Evolutionary conservation across 2,113 vertebrate species (phyloP).

Genomic region (Solea senegalensis): DNA sequence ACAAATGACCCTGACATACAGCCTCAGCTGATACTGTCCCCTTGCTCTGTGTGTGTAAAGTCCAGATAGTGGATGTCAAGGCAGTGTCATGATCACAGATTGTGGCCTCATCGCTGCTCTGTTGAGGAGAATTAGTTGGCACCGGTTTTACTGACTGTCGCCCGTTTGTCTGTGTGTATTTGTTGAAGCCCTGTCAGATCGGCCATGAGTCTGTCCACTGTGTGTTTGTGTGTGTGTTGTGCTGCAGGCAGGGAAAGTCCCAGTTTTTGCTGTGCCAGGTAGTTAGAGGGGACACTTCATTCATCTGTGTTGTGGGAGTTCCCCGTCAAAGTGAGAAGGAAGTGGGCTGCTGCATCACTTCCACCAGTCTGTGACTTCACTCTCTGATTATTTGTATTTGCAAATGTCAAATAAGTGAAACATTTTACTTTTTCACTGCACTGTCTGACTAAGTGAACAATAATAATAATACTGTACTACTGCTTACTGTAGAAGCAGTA

Average conservation of each 20-base stretch:
- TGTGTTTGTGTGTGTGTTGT: constrained; percentile 24
- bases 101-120: constrained; percentile 51
- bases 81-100: constrained; percentile 68
- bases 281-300: constrained; percentile 11
- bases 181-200: constrained; percentile 49
- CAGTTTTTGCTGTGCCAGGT: constrained; percentile 23
- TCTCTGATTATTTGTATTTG: not conserved
- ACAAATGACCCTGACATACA: constrained; percentile 48
- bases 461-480: no score
- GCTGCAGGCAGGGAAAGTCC: constrained; percentile 73
- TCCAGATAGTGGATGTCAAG: constrained; percentile 61
- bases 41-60: constrained; percentile 19
- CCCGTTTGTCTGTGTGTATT: constrained; percentile 27
- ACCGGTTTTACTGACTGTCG: constrained; percentile 37
- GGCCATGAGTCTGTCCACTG: constrained; percentile 49
- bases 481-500: no score
- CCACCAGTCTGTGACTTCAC: constrained; percentile 14
- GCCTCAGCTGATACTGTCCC: constrained; percentile 21
- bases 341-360: constrained; percentile 3
- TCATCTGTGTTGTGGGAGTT: constrained; percentile 45
- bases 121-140: constrained; percentile 58
- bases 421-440: no score
- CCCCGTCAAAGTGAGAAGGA: constrained; percentile 9
- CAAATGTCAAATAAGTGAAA: not conserved
- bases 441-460: no score